Evolutionary conservation across 2,888 invertebrate genomes (phyloP).

Genomic region (Drosophila mayaguana): DNA sequence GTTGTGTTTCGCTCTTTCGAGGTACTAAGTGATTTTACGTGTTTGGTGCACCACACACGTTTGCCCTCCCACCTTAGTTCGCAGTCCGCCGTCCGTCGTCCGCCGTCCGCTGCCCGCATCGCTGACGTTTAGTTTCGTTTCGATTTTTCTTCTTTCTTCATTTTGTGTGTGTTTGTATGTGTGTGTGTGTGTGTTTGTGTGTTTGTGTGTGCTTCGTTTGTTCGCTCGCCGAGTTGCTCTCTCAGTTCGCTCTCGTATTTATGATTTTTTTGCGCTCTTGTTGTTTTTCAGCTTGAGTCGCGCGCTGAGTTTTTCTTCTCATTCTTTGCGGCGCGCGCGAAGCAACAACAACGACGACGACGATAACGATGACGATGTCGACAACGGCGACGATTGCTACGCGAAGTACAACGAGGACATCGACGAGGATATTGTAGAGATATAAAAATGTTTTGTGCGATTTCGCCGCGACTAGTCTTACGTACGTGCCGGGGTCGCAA

Average conservation of each 20-base stretch:
- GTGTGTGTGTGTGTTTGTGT: slow-evolving; percentile 5
- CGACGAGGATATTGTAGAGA: slow-evolving; percentile 71
- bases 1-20: slow-evolving; percentile 58
- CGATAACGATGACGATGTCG: slow-evolving; percentile 61
- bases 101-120: slow-evolving; percentile 12
- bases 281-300: slow-evolving; percentile 72
- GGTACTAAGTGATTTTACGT: slow-evolving; percentile 82
- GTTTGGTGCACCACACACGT: slow-evolving; percentile 82
- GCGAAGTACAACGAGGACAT: slow-evolving; percentile 69
- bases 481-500: slow-evolving; percentile 84
- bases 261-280: slow-evolving; percentile 58
- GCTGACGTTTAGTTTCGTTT: slow-evolving; percentile 51
- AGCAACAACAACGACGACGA: slow-evolving; percentile 57
- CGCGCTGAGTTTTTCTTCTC: slow-evolving; percentile 75
- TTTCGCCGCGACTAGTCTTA: slow-evolving; percentile 83
- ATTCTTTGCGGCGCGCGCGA: slow-evolving; percentile 78
- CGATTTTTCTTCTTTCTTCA: slow-evolving; percentile 24
- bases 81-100: background rate
- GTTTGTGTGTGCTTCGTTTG: slow-evolving; percentile 26
- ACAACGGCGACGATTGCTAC: slow-evolving; percentile 42
- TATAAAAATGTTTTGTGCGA: slow-evolving; percentile 84
- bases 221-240: slow-evolving; percentile 26
- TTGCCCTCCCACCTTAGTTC: slow-evolving; percentile 25
- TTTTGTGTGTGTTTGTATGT: slow-evolving; percentile 6
- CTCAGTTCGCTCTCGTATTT: slow-evolving; percentile 42